Base-by-base conservation (phyloP, 2,113 vertebrate species). In the Melanostigma gelatinosum region DNA sequence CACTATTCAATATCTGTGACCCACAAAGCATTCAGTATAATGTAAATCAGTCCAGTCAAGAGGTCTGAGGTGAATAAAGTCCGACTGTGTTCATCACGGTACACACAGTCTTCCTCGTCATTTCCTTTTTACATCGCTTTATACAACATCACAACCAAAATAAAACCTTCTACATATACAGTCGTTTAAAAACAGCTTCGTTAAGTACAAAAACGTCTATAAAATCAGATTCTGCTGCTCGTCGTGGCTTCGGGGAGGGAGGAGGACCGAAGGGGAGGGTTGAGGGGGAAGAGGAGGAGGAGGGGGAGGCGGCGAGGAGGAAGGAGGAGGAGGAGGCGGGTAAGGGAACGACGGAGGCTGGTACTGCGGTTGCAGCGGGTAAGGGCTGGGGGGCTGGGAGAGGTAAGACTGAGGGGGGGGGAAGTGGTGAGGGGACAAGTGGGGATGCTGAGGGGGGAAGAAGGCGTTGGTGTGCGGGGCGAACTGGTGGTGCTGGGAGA, bases 191-290 rank as follows among this genome's bases (percentile, higher is more conserved):
- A 88, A 85, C 63, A 88, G 69, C 90, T 87, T 92, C 85, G 46
- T 29, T 97, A 96, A 96, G 88, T 96, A 97, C 96, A 71, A 97
- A 97, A 60, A 79, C 93, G 73, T 96, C 93, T 96, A 97, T 92
- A 97, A 97, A 96, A 96, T 94, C 84, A 96, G 96, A 87, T 95
- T 94, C 77, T 95, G 96, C 92, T 96, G 94, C 91, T 96, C 95
- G 90, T 95, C 96, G 85, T 96, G 96, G 94, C 94, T 88, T 88
- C 94, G 84, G 90, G 91, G 88, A 40, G 66, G 57, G 72, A 92
- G 90, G 10, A 77, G 34, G n/a, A 66, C 8, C 22, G 81, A 46
- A 2, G 76, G 74, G 27, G 65, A 73, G 8, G 77, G 71, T 3
- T 91, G 94, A 58, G 95, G 88, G 6, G 75, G 85, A 9, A 42